Evolutionary conservation across 2,888 invertebrate species (phyloP), one percentile per base, ranked within the genome.

Genomic region (Halocaridina rubra): DNA sequence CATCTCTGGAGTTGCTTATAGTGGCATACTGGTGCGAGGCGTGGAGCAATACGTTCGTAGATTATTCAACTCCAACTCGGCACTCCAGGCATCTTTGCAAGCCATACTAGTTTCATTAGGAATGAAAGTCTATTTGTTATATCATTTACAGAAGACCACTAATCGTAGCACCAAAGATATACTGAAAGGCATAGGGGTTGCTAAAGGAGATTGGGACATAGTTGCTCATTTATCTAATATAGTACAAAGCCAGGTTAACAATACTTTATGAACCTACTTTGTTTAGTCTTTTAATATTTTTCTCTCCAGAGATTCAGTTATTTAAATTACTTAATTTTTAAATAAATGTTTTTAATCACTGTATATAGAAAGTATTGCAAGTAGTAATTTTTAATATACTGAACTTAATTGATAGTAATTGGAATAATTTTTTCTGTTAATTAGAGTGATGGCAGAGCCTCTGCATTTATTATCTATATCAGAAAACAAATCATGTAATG

Each of bases 1-100:
- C 76, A 81, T 89, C 22, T 89, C 89, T 39, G 89, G 89, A 8
- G 89, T 89, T 33, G 89, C 89, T 1, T 89, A 89, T 79, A 88
- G 88, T 39, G 89, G 89, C 4, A 81, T 81, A 4, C 79, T 89
- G 16, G 75, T 89, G 2, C 79, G 86, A 10, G 86, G 84, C 7
- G 71, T 86, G 16, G 86, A 86, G 4, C 80, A 84, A 10, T 84
- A 84, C 22, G 80, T 79, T 19, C 84, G 84, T 19, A 84, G 39
- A 57, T 19, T 79, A 19, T 84, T 84, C 22, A 39, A 74, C 27
- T 84, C 84, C 8, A 84, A 85, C 32, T 84, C 84, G 19, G 82
- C 88, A 24, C 80, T 88, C 4, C 86, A 86, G 30, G 71, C 78
- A 13, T 64, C 80, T 29, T 78, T 88, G 10, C 88, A 88, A 46